phyloP scores from a whole-genome alignment of 2,888 invertebrate genomes.

The Leptodirus hochenwartii region DNA sequence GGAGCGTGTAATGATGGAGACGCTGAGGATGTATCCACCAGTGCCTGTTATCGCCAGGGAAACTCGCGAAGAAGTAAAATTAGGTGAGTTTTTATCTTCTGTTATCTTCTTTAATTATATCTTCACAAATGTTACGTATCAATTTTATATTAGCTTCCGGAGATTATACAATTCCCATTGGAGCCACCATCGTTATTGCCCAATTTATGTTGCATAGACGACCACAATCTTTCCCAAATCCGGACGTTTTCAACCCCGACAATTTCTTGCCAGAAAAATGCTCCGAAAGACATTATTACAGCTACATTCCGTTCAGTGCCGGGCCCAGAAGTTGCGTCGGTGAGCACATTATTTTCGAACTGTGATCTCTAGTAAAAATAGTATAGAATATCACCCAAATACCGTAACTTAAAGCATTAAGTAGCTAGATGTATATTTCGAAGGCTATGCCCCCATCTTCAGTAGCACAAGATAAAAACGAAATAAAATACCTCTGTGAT shows the following conservation, averaged over 20 bases:
- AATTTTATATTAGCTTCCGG: conserved; percentile 32
- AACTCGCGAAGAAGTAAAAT: conserved; percentile 48
- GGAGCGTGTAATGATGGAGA: conserved; percentile 66
- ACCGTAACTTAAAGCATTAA: too few relatives aligned
- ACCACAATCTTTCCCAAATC: conserved; percentile 54
- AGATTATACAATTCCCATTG: conserved; percentile 46
- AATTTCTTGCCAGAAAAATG: conserved; percentile 68
- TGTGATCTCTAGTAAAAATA: too few relatives aligned
- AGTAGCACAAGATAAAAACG: too few relatives aligned
- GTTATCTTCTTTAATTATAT: conserved; percentile 2
- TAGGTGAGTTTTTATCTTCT: conserved; percentile 30
- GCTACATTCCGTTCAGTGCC: conserved; percentile 67
- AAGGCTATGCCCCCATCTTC: too few relatives aligned
- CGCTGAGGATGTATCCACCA: conserved; percentile 61
- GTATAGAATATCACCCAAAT: too few relatives aligned
- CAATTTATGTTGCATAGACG: conserved; percentile 54
- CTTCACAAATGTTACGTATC: neutral
- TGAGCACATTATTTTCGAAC: conserved; percentile 26
- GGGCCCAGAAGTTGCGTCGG: conserved; percentile 67
- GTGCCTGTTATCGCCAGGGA: conserved; percentile 61
- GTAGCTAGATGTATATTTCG: too few relatives aligned
- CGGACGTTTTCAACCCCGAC: conserved; percentile 63
- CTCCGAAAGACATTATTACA: conserved; percentile 61
- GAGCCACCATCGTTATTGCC: conserved; percentile 47
- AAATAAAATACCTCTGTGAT: too few relatives aligned